Base-by-base conservation (phyloP, 2,888 invertebrate genomes). In the Epinotia ramella region DNA sequence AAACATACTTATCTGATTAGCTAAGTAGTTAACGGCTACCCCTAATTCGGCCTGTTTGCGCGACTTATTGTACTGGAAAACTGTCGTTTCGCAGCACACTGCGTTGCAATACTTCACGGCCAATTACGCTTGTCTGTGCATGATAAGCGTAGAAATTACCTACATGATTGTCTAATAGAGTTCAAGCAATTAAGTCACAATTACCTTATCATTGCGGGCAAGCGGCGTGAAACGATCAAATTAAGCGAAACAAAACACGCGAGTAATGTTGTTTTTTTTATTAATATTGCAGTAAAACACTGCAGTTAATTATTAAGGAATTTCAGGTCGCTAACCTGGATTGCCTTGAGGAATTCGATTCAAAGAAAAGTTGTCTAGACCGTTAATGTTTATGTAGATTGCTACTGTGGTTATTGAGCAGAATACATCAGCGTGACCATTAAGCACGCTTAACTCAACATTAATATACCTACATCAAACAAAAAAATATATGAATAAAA, bases 311-410 rank as follows among this genome's bases (percentile, higher is more conserved):
- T 64, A 74, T 64, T 18, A n/a, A 79, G 81, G 87, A 85, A 88
- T 89, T 84, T 79, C 24, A 78, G 79, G 63, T 74, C 72, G 73
- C 69, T 74, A 74, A 76, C 68, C 85, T 82, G 71, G 92, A 86
- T 92, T 77, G 86, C 92, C 91, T 91, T 90, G 91, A 80, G 80
- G 80, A 82, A 82, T 87, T 82, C 86, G 86, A 85, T 85, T 82
- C 84, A 84, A 87, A 86, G 85, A 88, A 89, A 89, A 85, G 88
- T 88, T 85, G 87, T 83, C 82, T 84, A 82, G 79, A 78, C 78
- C 79, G 78, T 80, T 78, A 81, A 57, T 53, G 79, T 76, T 83
- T 84, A 83, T 85, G 81, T 79, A 84, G 84, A 88, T 84, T 82
- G 46, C 49, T 60, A 24, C 46, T 20, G 11, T 46, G 9, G 12